These are phyloP conservation scores for Astur gentilis DNA, from an alignment of 2,113 vertebrate genomes.

Conservation along the genomic window DNA sequence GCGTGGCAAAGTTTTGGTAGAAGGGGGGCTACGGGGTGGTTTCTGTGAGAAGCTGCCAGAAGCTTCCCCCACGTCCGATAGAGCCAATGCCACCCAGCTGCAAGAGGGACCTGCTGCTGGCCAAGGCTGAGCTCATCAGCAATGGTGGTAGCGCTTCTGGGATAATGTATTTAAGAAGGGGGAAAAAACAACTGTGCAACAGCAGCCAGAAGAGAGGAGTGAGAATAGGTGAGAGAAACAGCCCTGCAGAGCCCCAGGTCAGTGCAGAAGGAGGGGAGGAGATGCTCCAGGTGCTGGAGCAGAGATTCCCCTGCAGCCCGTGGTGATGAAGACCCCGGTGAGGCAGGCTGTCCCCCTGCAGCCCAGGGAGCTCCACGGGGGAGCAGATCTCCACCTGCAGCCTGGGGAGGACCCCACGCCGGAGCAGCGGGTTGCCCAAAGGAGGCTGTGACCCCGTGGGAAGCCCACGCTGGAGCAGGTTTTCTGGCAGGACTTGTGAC, in stretches of 20 bases:
- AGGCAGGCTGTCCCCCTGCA: too few relatives aligned
- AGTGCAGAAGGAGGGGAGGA: background rate
- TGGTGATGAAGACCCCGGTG: too few relatives aligned
- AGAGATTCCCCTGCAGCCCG: too few relatives aligned
- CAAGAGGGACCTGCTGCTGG: accelerated
- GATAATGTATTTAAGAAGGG: background rate
- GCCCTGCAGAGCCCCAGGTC: background rate
- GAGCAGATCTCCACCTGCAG: too few relatives aligned
- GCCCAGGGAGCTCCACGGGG: too few relatives aligned
- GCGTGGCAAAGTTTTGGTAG: background rate
- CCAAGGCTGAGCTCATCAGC: background rate
- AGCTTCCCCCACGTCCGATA: background rate
- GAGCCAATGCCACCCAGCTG: background rate
- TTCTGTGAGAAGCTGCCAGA: background rate
- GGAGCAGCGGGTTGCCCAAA: too few relatives aligned
- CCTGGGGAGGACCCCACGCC: too few relatives aligned
- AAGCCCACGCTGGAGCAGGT: too few relatives aligned
- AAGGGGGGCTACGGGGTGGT: background rate
- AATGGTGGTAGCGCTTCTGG: background rate
- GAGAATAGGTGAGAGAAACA: background rate
- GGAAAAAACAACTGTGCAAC: background rate
- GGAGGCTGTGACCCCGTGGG: too few relatives aligned
- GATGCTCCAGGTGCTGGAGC: background rate
- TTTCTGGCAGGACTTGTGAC: too few relatives aligned
- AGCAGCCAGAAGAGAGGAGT: background rate